Evolutionary conservation across 2,797 vertebrate species (phyloP).

Genomic region (Erithacus rubecula): DNA sequence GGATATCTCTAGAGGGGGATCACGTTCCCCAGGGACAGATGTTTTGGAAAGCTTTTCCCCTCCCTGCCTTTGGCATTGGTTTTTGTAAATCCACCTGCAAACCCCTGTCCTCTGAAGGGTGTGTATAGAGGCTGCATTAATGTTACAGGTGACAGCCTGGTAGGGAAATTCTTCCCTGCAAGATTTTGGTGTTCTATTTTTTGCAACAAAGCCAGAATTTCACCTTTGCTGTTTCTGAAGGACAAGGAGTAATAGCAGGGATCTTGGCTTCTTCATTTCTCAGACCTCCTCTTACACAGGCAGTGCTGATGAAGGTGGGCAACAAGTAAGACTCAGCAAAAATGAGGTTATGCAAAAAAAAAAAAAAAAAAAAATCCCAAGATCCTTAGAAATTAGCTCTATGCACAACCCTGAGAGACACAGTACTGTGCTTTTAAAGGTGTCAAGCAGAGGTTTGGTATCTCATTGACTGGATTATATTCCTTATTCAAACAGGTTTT

Average conservation of each 20-base stretch:
- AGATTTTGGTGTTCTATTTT: background rate
- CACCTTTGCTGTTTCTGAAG: background rate
- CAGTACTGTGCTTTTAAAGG: background rate
- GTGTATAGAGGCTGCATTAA: background rate
- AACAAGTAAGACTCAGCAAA: background rate
- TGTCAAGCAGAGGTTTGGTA: background rate
- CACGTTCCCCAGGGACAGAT: fast-evolving
- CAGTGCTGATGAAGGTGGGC: background rate
- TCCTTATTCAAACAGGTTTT: background rate
- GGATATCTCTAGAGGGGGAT: background rate
- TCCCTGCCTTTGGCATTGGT: background rate
- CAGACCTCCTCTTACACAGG: background rate
- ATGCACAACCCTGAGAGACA: background rate
- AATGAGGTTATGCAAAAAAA: background rate
- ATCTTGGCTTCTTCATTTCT: background rate
- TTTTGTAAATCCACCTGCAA: background rate
- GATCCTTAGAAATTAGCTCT: background rate
- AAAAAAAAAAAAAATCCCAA: background rate
- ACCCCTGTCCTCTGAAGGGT: background rate
- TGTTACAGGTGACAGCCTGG: background rate
- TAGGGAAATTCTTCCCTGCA: background rate
- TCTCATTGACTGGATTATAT: background rate
- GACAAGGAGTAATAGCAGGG: background rate
- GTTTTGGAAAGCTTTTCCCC: background rate
- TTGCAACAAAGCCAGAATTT: background rate